phyloP scores from a whole-genome alignment of 2,113 vertebrate genomes.

The Semicossyphus pulcher region DNA sequence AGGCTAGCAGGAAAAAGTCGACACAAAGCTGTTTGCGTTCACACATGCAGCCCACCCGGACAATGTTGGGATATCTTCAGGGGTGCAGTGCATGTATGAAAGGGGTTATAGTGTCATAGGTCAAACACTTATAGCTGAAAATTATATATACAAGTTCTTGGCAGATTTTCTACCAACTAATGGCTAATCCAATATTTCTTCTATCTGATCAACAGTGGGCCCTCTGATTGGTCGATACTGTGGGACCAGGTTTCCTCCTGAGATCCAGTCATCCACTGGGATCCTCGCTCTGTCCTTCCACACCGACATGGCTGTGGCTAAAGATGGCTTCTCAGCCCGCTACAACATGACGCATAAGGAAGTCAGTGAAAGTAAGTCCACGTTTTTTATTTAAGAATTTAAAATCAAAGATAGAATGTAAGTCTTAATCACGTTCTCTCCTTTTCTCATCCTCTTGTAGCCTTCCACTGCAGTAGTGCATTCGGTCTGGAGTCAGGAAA shows the following conservation, averaged over 20 bases:
- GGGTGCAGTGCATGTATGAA: no score
- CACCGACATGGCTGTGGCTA: conserved; percentile 97
- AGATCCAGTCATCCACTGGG: conserved; percentile 94
- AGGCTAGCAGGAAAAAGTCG: no score
- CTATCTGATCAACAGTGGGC: conserved; percentile 86
- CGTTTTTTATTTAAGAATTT: background rate
- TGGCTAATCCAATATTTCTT: background rate
- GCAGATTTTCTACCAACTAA: background rate
- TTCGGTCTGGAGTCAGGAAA: conserved; percentile 95
- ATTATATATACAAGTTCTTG: background rate
- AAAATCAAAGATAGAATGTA: background rate
- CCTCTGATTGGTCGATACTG: conserved; percentile 98
- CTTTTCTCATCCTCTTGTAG: conserved; percentile 72
- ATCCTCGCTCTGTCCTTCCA: conserved; percentile 96
- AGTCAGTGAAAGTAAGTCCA: conserved; percentile 91
- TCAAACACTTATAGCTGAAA: background rate
- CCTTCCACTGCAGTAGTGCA: conserved; percentile 93
- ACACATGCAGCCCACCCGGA: no score
- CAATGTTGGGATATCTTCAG: no score
- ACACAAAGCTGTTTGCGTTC: no score
- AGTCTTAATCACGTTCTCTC: background rate
- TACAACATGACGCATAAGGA: conserved; percentile 96
- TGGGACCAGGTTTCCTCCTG: conserved; percentile 91
- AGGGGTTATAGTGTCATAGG: no score
- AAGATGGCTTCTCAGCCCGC: conserved; percentile 95